These are phyloP conservation scores for Umimayanthus chanpuru DNA, from an alignment of 92 coral and sea anemone species.

Conservation along the genomic window DNA sequence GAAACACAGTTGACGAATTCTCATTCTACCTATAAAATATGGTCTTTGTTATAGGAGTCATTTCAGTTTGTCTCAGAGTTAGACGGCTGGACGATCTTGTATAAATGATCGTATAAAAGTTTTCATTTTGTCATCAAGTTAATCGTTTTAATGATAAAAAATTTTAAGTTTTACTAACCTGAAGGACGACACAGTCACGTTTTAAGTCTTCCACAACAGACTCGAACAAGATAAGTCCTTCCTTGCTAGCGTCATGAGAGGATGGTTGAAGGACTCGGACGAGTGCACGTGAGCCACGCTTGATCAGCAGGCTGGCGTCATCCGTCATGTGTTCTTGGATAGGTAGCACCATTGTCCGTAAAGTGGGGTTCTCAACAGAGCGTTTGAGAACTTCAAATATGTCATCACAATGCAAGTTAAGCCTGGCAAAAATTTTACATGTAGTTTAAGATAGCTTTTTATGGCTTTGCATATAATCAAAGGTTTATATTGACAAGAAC, in stretches of 20 bases:
- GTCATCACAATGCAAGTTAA: slow-evolving; percentile 80
- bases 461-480: too few species aligned
- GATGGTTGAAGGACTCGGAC: slow-evolving; percentile 62
- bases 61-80: too few species aligned
- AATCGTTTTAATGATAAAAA: too few species aligned
- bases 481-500: too few species aligned
- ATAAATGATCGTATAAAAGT: too few species aligned
- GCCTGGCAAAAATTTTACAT: slow-evolving; percentile 50
- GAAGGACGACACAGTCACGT: slow-evolving; percentile 64
- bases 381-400: slow-evolving; percentile 57
- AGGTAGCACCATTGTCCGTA: slow-evolving; percentile 67
- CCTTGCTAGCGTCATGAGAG: slow-evolving; percentile 37
- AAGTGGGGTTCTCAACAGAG: slow-evolving; percentile 56
- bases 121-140: too few species aligned
- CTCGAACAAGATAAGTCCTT: slow-evolving; percentile 65
- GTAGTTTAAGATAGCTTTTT: too few species aligned
- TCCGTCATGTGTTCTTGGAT: slow-evolving; percentile 73
- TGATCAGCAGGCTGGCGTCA: slow-evolving; percentile 79
- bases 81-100: too few species aligned
- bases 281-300: slow-evolving; percentile 76
- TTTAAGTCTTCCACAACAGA: slow-evolving; percentile 77
- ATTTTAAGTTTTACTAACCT: slow-evolving; percentile 39
- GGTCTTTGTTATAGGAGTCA: too few species aligned
- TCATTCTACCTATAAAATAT: too few species aligned
- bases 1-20: too few species aligned